Evolutionary conservation across 2,113 vertebrate species (phyloP).

Genomic region (Ptyas mucosa): DNA sequence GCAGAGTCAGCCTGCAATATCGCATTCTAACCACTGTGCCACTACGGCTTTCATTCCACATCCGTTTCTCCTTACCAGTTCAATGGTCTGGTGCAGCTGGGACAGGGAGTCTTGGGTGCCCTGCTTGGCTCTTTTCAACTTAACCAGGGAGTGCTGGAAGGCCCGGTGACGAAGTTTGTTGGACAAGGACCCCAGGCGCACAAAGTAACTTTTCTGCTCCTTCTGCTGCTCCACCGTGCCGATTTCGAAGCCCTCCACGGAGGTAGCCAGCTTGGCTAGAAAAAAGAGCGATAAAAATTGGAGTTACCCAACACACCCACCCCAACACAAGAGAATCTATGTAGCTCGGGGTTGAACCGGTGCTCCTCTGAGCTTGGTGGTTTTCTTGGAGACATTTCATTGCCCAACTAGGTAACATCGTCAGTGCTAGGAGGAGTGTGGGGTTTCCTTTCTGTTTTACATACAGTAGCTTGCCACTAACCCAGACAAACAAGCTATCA

Average conservation of each 20-base stretch:
- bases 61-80: slow-evolving; percentile 70
- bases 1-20: background rate
- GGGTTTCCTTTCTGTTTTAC: background rate
- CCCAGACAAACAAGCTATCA: background rate
- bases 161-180: slow-evolving; percentile 77
- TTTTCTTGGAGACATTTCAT: background rate
- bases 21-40: background rate
- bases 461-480: background rate
- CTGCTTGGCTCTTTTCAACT: slow-evolving; percentile 71
- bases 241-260: slow-evolving; percentile 48
- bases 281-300: background rate
- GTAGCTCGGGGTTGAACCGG: background rate
- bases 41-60: background rate
- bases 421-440: background rate
- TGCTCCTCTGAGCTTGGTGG: too few relatives aligned
- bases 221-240: slow-evolving; percentile 53
- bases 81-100: slow-evolving; percentile 79
- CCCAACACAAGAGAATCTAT: background rate
- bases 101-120: slow-evolving; percentile 63
- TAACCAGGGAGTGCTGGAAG: slow-evolving; percentile 76
- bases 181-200: slow-evolving; percentile 85
- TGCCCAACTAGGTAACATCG: background rate
- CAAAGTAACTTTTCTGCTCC: slow-evolving; percentile 75
- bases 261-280: slow-evolving; percentile 51
- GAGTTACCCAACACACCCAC: background rate